phyloP scores from a whole-genome alignment of 1,140 invertebrate genomes.

The Pseudomyrmex flavicornis region DNA sequence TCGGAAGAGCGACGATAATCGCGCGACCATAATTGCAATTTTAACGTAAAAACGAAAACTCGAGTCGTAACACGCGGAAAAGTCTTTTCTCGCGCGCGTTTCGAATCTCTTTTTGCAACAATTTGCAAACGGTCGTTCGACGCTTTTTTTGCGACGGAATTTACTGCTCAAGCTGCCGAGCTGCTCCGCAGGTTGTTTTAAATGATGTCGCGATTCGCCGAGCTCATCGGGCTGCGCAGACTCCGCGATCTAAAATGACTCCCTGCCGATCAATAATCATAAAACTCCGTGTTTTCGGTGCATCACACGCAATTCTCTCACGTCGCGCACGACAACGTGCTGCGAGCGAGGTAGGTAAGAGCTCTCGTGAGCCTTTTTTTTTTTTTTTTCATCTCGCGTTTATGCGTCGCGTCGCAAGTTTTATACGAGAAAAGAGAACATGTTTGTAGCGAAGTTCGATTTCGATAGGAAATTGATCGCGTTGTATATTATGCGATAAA shows the following conservation, averaged over 20 bases:
- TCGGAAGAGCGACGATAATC: neutral
- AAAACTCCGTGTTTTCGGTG: slow-evolving; percentile 30
- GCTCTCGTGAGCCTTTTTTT: neutral
- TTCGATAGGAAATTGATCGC: neutral
- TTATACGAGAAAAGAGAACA: neutral
- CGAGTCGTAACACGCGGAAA: neutral
- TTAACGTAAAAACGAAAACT: neutral
- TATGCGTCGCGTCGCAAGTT: neutral
- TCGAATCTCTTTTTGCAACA: neutral
- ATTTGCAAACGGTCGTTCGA: neutral
- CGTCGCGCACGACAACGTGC: neutral
- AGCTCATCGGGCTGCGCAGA: slow-evolving; percentile 23
- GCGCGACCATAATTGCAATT: neutral
- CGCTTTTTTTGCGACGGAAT: neutral
- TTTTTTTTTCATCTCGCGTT: neutral
- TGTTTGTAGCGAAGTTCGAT: neutral
- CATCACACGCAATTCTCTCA: slow-evolving; percentile 6
- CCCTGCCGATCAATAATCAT: slow-evolving; percentile 44
- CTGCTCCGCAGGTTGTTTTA: neutral
- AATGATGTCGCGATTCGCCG: neutral
- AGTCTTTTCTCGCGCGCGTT: neutral
- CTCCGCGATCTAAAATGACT: slow-evolving; percentile 55
- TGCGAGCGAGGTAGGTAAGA: too few relatives aligned
- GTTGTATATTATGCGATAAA: neutral
- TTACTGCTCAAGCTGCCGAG: too few relatives aligned